These are phyloP conservation scores for Eidolon helvum DNA, from an alignment of 2,113 vertebrate species.

Conservation along the genomic window DNA sequence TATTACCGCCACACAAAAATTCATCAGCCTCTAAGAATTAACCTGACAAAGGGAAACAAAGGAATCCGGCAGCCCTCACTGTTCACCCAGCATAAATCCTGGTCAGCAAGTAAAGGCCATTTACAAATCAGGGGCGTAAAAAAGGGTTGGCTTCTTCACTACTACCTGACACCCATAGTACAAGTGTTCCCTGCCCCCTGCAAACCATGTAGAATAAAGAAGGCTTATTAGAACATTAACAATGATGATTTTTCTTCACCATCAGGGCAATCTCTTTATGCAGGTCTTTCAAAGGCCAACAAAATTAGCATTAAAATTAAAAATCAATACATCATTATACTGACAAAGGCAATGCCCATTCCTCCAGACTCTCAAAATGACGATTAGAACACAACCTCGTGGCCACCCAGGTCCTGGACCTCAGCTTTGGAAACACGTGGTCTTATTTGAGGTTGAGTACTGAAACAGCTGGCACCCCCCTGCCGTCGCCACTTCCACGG, in stretches of 20 bases:
- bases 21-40: background rate
- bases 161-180: background rate
- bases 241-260: background rate
- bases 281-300: background rate
- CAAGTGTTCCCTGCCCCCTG: background rate
- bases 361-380: background rate
- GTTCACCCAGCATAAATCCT: background rate
- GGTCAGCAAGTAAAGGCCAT: background rate
- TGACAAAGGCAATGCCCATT: background rate
- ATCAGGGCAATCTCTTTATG: background rate
- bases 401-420: background rate
- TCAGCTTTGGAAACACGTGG: background rate
- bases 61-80: background rate
- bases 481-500: background rate
- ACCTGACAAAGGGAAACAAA: background rate
- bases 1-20: background rate
- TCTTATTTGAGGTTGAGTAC: background rate
- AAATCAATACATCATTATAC: background rate
- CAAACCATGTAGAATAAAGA: background rate
- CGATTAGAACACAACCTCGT: rapidly evolving
- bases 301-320: background rate
- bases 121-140: background rate
- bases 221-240: background rate
- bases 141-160: background rate
- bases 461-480: too few species aligned